Base-by-base conservation (phyloP, 2,113 vertebrate species). In the Himantopus leucocephalus region DNA sequence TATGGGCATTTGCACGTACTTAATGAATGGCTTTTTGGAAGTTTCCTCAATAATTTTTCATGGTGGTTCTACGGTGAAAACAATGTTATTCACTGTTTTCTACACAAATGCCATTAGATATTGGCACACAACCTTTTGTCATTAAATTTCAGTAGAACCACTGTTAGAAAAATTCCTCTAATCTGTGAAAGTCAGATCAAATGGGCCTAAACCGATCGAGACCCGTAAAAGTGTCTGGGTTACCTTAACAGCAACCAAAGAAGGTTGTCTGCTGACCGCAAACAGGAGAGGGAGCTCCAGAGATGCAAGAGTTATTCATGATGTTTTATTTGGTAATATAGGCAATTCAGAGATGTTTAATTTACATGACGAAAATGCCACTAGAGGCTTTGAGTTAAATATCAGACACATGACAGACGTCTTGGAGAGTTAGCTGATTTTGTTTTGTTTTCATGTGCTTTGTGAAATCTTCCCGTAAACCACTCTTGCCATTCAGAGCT, bases 271-370 rank as follows among this genome's bases (percentile, higher is more conserved):
- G 45, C 80, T 92, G 78, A 80, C 87, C 53, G 0, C 71, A 93
- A 94, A 95, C 96, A 96, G 92, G 87, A 96, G 93, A 94, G 93
- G 93, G 92, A 96, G 92, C 96, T 95, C 94, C 85, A 94, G 90
- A 96, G 90, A 92, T 93, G 67, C 58, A 94, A 79, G 96, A 93
- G 62, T 41, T 94, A 37, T 48, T 64, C 5, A 43, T 59, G n/a
- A 50, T 58, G 39, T 76, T 85, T 87, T 90, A 59, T 90, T 96
- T 95, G 73, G 70, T 90, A 60, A 72, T 56, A 88, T 18, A 78
- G 58, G 43, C 74, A 92, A 67, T 58, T 58, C 67, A 48, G 63
- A 90, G 45, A 82, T 90, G n/a, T 83, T 82, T 73, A 78, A 67
- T 93, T 95, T 96, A 78, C 81, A 70, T 45, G 35, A 85, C 68